Evolutionary conservation across 2,888 invertebrate genomes (phyloP), one percentile per base, ranked within the genome.

Genomic region (Notodonta ziczac): DNA sequence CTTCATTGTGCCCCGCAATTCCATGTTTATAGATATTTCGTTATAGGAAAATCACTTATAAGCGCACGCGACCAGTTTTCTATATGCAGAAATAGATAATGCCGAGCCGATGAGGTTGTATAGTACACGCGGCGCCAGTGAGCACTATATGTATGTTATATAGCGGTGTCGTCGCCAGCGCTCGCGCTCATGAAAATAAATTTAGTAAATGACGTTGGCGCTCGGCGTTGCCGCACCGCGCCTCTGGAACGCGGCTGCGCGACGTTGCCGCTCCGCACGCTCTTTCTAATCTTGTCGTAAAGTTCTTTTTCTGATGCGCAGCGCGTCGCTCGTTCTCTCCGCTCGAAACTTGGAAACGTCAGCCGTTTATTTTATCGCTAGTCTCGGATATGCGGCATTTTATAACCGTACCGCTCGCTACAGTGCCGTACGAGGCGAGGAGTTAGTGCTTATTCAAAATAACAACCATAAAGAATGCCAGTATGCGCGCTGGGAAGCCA

Each of bases 261-360:
- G 89, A 78, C 85, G 93, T 93, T 93, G 93, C 93, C 93, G 84
- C 85, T 79, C 88, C 87, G 91, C 78, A 74, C 89, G 92, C 93
- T 93, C 93, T 93, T 93, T 93, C 93, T 93, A 93, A 93, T 93
- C 93, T 93, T 85, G 93, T 93, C 93, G 92, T 93, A 93, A 93
- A 93, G 93, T 93, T 93, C 93, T 93, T 93, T 93, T 93, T 93
- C 93, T 93, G 93, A 92, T 91, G 91, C 92, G 89, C 91, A 85
- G 82, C 91, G 90, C 88, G 90, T 89, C 89, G 90, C 88, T 88
- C 87, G 87, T 90, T 88, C 90, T 90, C 90, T 87, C 85, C 85
- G 90, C 84, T 90, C 78, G 88, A 90, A 92, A 93, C 92, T 91
- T 89, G 91, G 85, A 89, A 90, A 88, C 87, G 89, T 89, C 89